Conservation (phyloP, 2,113 vertebrate genomes). For the Dasypus novemcinctus region DNA sequence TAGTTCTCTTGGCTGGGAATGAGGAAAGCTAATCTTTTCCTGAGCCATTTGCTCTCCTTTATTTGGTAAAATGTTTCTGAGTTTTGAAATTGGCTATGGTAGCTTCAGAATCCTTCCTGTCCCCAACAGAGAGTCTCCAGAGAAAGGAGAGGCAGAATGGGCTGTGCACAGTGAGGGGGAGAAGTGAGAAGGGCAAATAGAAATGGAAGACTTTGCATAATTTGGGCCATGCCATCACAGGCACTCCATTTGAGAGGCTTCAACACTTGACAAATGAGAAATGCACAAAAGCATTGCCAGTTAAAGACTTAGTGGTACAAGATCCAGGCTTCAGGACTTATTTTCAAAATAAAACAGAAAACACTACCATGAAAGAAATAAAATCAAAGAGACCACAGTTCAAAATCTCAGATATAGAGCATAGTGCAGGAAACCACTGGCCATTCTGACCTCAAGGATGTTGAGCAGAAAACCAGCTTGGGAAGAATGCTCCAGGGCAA, state of each 20-base stretch:
- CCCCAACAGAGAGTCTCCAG: neutral
- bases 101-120: conserved; percentile 48
- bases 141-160: neutral
- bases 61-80: conserved; percentile 60
- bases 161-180: neutral
- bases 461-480: neutral
- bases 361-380: neutral
- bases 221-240: neutral
- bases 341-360: conserved; percentile 35
- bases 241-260: neutral
- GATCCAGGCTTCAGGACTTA: neutral
- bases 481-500: neutral
- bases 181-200: neutral
- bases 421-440: neutral
- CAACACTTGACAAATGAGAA: neutral
- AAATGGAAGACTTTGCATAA: conserved; percentile 68
- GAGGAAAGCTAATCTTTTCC: conserved; percentile 55
- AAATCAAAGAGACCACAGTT: neutral
- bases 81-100: conserved; percentile 18
- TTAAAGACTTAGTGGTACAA: neutral
- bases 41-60: conserved; percentile 65
- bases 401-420: neutral
- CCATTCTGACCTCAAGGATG: neutral
- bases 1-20: neutral
- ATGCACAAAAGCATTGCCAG: neutral